Evolutionary conservation across 2,888 invertebrate species (phyloP).

Genomic region (Phortica okadai): DNA sequence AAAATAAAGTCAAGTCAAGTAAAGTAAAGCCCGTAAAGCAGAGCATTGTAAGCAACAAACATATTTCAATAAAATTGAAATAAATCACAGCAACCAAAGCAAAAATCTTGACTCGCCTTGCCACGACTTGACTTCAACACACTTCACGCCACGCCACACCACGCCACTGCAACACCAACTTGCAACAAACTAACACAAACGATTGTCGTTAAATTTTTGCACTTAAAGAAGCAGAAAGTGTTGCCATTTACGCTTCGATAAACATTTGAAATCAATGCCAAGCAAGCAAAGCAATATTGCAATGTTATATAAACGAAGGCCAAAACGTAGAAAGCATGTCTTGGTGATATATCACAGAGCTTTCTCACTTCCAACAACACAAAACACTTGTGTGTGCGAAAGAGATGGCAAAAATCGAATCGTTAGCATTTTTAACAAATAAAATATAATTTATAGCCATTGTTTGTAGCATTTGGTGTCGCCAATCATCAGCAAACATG

Average conservation of each 20-base stretch:
- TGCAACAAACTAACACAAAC: constrained; percentile 5
- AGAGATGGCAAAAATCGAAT: neutral
- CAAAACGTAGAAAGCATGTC: neutral
- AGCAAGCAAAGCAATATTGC: constrained; percentile 3
- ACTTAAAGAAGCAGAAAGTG: constrained; percentile 31
- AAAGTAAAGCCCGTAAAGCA: neutral
- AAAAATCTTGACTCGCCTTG: constrained; percentile 12
- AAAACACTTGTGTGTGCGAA: neutral
- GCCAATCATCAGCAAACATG: constrained; percentile 37
- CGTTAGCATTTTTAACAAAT: constrained; percentile 68
- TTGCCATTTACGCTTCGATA: constrained; percentile 32
- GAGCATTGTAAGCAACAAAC: constrained; percentile 12
- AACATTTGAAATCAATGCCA: constrained; percentile 30
- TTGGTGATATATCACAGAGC: constrained; percentile 23
- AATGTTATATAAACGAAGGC: neutral
- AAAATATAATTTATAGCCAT: constrained; percentile 69
- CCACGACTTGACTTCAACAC: neutral
- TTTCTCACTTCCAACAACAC: neutral
- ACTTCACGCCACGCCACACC: neutral
- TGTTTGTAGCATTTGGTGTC: constrained; percentile 47
- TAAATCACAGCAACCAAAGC: constrained; percentile 20
- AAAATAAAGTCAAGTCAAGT: neutral
- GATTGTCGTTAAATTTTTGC: constrained; percentile 30
- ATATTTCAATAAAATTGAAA: constrained; percentile 31
- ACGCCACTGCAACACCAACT: neutral